Evolutionary conservation across 1,140 invertebrate species (phyloP), one percentile per base, ranked within the genome.

Genomic region (Drosophila guanche): DNA sequence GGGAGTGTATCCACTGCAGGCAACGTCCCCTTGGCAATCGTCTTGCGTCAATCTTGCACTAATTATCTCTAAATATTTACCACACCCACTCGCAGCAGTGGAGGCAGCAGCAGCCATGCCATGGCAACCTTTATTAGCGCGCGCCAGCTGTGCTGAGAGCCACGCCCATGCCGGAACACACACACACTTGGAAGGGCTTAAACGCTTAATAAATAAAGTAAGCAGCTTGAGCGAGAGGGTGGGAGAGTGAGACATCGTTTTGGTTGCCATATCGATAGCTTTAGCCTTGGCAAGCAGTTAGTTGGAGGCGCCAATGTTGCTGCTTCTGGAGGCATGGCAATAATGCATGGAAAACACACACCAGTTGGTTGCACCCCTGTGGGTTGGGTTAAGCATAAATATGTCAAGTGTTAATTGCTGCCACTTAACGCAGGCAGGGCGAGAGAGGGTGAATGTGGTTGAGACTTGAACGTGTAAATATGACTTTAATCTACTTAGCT

Each of bases 371-470:
- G 61, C 58, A 65, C 76, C 76, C 72, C 69, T 20, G 16, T 20
- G 16, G 16, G 16, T 55, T 46, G 73, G 81, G 57, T 76, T 65
- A 72, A 76, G 83, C 83, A 86, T 86, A 86, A 88, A 86, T 86
- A 86, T 86, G 83, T 89, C 84, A 89, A 88, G 83, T 88, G 83
- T 88, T 88, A 88, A 88, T 88, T 88, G 84, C 74, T 79, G 83
- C 78, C 83, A 88, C 83, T 88, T 88, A 89, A 89, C 70, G 70
- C 66, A 57, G 51, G 68, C 45, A 59, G 8, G 50, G 8, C 14
- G 16, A 20, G 47, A 7, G 41, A 51, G 50, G 55, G 46, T 66
- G 69, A 20, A 20, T 20, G 16, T 20, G 16, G 16, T 20, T 20
- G 60, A 58, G 50, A 58, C 53, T 42, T 37, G 33, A 12, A 37